Conservation (phyloP, 2,113 vertebrate genomes). For the Heterotilapia buettikoferi region DNA sequence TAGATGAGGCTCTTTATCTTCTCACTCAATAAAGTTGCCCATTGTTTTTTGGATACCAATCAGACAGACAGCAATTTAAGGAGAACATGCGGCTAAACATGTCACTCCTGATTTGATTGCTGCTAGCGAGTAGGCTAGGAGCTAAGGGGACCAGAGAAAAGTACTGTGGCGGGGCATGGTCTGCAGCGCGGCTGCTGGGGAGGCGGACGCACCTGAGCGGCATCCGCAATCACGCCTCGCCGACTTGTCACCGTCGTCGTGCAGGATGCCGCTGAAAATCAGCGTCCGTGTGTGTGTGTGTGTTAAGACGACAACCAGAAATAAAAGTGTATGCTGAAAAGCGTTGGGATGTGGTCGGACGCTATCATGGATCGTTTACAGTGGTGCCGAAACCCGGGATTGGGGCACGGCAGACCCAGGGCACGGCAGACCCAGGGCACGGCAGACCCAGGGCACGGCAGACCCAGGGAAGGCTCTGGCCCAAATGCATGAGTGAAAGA, state of each 20-base stretch:
- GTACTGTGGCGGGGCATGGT: not conserved
- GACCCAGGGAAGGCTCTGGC: not conserved
- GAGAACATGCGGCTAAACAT: rapidly evolving
- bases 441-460: rapidly evolving
- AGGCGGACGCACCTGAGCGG: not conserved
- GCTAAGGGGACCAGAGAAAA: not conserved
- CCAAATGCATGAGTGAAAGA: not conserved
- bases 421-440: not conserved
- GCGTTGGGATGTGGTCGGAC: not conserved
- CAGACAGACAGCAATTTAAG: not conserved
- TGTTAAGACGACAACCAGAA: not conserved
- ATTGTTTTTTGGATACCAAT: not conserved
- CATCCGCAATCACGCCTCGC: not conserved
- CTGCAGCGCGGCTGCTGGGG: rapidly evolving
- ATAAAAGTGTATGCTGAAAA: not conserved
- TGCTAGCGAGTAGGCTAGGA: not conserved
- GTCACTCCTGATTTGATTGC: not conserved
- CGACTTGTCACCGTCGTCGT: not conserved
- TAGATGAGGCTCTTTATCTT: not conserved
- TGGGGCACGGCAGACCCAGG: rapidly evolving
- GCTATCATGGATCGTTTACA: not conserved
- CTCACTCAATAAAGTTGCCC: not conserved
- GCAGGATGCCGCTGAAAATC: rapidly evolving
- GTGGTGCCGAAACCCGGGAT: not conserved
- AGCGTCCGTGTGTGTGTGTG: not conserved